phyloP scores from a whole-genome alignment of 2,113 vertebrate species.

The Rhombomys opimus region DNA sequence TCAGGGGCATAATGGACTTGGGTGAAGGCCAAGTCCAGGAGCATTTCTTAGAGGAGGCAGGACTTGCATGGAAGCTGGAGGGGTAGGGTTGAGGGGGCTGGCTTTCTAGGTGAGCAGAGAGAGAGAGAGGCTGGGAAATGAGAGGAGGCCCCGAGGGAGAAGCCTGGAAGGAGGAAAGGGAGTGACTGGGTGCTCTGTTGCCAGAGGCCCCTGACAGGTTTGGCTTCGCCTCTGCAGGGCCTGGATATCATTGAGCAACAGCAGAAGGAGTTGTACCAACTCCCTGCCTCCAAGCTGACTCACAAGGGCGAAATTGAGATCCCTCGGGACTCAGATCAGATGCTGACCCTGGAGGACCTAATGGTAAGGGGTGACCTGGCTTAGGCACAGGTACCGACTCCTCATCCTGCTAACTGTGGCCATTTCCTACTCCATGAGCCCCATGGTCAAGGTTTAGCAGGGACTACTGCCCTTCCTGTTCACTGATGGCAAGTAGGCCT shows the following conservation, averaged over 20 bases:
- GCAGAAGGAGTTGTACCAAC: slow-evolving; percentile 53
- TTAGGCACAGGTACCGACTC: background rate
- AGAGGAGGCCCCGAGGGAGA: background rate
- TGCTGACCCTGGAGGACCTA: slow-evolving; percentile 78
- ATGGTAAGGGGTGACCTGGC: slow-evolving; percentile 73
- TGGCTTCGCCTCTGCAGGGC: slow-evolving; percentile 54
- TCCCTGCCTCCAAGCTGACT: slow-evolving; percentile 82
- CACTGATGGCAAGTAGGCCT: fast-evolving
- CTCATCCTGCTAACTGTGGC: background rate
- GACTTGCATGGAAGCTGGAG: background rate
- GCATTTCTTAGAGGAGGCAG: slow-evolving; percentile 54
- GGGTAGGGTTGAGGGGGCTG: background rate
- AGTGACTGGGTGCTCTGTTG: background rate
- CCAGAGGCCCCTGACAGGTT: background rate
- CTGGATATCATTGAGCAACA: slow-evolving; percentile 80
- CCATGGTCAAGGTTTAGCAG: background rate
- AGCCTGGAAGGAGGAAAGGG: background rate
- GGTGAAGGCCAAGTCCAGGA: background rate
- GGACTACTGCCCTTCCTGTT: fast-evolving
- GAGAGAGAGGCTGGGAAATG: background rate
- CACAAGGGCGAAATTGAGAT: slow-evolving; percentile 86
- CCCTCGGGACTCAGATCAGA: slow-evolving; percentile 74
- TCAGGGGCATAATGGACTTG: background rate
- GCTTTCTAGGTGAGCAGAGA: background rate
- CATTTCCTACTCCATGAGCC: background rate